phyloP scores from a whole-genome alignment of 2,797 vertebrate species.

The Clarias fuscus region DNA sequence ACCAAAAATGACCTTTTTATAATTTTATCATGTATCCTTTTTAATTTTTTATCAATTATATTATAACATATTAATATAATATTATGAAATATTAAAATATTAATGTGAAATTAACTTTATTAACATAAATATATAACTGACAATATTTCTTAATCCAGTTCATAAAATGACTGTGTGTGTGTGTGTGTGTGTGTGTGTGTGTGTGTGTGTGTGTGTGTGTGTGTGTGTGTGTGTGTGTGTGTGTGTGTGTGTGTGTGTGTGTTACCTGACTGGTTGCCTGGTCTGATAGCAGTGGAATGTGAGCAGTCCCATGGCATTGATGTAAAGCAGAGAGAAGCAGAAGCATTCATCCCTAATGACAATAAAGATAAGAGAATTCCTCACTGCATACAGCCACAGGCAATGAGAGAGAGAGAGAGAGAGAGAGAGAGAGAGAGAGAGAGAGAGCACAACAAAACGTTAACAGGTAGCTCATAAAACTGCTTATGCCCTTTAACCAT shows the following conservation, averaged over 20 bases:
- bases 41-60: not conserved
- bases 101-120: constrained; percentile 12
- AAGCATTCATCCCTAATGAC: constrained; percentile 78
- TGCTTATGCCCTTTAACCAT: constrained; percentile 19
- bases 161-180: constrained; percentile 10
- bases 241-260: not conserved
- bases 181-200: constrained; percentile 11
- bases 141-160: not conserved
- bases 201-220: not conserved
- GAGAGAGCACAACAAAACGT: constrained; percentile 3
- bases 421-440: constrained; percentile 29
- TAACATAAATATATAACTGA: not conserved
- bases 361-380: constrained; percentile 77
- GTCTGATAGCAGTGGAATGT: constrained; percentile 74
- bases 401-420: constrained; percentile 25
- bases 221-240: too few species aligned
- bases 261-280: constrained; percentile 55
- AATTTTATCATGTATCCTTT: not conserved
- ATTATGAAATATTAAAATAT: not conserved
- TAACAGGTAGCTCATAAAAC: constrained; percentile 33
- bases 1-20: not conserved
- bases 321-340: constrained; percentile 73
- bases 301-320: constrained; percentile 65
- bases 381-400: constrained; percentile 60
- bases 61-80: not conserved